A percentile compares a stretch with the other conserved stretches of the same genome.
Evolutionary conservation across 1,140 invertebrate species (phyloP).

Genomic region (Conus ventricosus): DNA sequence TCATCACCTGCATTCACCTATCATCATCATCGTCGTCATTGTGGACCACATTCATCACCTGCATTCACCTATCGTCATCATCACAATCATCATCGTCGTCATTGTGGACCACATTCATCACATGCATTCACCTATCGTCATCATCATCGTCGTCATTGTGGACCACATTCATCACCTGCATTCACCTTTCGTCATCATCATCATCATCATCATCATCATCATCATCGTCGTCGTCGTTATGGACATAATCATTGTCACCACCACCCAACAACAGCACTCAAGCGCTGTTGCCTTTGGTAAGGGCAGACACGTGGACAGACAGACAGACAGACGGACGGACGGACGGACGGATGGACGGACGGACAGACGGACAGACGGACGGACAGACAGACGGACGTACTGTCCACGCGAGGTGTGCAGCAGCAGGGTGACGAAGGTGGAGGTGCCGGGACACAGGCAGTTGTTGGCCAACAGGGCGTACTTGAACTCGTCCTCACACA

Average conservation of each 20-base stretch:
- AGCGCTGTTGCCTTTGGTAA: no score
- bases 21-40: neutral
- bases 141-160: no score
- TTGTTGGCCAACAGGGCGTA: conserved; percentile 98
- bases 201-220: neutral
- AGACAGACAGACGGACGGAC: neutral
- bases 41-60: no score
- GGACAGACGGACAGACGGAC: conserved; percentile 30
- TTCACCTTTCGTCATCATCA: neutral
- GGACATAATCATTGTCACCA: neutral
- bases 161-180: no score
- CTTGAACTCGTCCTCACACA: conserved; percentile 97
- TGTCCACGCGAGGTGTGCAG: conserved; percentile 93
- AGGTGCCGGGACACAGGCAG: conserved; percentile 97
- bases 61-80: no score
- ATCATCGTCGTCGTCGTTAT: no score
- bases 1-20: neutral
- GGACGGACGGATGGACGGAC: neutral
- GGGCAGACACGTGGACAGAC: no score
- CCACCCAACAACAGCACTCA: no score
- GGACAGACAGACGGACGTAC: conserved; percentile 8
- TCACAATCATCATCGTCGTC: no score
- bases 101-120: no score
- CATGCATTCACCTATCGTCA: no score
- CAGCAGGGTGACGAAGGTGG: conserved; percentile 94